These are phyloP conservation scores for Luperina nickerlii DNA, from an alignment of 2,888 invertebrate species.

Conservation along the genomic window DNA sequence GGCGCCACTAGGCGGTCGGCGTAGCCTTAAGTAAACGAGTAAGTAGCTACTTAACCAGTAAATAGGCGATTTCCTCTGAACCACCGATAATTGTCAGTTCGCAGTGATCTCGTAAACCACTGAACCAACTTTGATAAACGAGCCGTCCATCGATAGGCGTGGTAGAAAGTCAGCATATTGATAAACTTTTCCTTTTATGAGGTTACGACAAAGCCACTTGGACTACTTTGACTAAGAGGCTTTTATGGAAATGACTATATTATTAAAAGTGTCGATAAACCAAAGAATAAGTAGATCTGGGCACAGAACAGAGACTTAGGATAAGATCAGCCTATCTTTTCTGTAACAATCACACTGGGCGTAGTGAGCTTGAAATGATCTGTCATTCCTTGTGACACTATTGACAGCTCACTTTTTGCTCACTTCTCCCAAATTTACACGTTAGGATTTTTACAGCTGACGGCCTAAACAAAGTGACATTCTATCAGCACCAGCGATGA, in stretches of 20 bases:
- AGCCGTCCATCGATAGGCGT: constrained; percentile 36
- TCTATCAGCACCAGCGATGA: neutral
- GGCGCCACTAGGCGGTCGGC: too few species aligned
- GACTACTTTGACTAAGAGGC: neutral
- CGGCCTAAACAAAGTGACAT: neutral
- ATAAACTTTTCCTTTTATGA: constrained; percentile 62
- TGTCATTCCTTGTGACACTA: too few species aligned
- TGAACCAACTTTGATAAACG: constrained; percentile 59
- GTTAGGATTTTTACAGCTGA: too few species aligned
- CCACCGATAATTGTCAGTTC: constrained; percentile 42
- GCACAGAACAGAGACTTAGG: neutral
- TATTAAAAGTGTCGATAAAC: neutral
- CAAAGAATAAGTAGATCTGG: neutral
- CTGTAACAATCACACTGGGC: too few species aligned
- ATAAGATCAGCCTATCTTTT: too few species aligned
- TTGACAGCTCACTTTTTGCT: too few species aligned
- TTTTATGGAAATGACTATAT: neutral
- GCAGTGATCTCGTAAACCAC: constrained; percentile 52
- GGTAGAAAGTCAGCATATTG: constrained; percentile 56
- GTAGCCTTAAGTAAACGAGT: constrained; percentile 3
- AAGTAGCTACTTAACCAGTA: constrained; percentile 16
- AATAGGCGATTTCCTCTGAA: constrained; percentile 45
- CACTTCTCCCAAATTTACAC: too few species aligned
- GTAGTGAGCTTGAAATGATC: too few species aligned
- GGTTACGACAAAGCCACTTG: constrained; percentile 23